Evolutionary conservation across 2,888 invertebrate species (phyloP), one percentile per base, ranked within the genome.

Genomic region (Hydraecia micacea): DNA sequence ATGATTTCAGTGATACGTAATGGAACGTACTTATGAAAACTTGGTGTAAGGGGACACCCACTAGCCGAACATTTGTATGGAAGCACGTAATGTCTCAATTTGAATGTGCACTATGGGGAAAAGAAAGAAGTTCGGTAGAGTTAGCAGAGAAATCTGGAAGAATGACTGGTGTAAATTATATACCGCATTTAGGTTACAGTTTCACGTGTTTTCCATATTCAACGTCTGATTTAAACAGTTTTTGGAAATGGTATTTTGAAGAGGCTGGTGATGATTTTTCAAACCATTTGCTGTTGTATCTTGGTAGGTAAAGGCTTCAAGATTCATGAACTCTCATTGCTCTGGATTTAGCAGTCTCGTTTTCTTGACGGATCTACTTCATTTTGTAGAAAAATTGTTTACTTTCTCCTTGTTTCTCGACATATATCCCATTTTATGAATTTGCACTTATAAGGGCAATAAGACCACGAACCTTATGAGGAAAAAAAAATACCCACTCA

Each of bases 81-180:
- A 93, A 92, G 91, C 91, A 91, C 92, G 94, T 93, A 95, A 96
- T 95, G 95, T 95, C 95, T 95, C 95, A 95, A 96, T 96, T 92
- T 90, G 90, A 94, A 93, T 93, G 91, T 90, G 90, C 90, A 91
- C 92, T 93, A 92, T 91, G 90, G 92, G 92, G 91, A 95, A 95
- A 95, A 95, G 91, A 94, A 93, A 91, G 91, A 94, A 93, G 90
- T 90, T 81, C 39, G 68, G 94, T 94, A 96, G 84, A 28, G 95
- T 89, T 88, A 62, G 93, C 94, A 94, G 28, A 88, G 58, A 77
- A 84, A 83, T 63, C 25, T 46, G n/a, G 18, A 62, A 46, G 21
- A 42, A 25, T 21, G n/a, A 13, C 1, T 46, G n/a, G 13, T 15
- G 21, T 21, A 39, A 36, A 67, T 77, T 42, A 36, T n/a, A 77